These are phyloP conservation scores for Hirundo rustica DNA, from an alignment of 2,797 vertebrate species.

Conservation along the genomic window DNA sequence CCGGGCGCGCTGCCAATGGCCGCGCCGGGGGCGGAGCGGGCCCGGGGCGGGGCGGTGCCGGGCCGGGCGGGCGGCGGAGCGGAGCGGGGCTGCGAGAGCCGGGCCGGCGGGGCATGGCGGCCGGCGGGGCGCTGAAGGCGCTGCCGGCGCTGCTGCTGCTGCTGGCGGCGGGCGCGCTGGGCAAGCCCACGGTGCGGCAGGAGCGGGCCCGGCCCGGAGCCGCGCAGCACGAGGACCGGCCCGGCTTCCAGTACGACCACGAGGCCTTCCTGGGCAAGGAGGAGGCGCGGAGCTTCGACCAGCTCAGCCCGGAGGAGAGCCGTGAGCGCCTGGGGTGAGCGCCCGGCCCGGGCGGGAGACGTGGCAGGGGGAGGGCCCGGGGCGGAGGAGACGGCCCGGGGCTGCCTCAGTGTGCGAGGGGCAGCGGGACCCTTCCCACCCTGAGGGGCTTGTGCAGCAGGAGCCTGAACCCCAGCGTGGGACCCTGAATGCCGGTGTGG, in stretches of 20 bases:
- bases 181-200: slow-evolving; percentile 88
- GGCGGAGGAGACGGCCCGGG: neutral
- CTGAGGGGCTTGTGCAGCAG: fast-evolving
- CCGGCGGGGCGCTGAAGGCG: neutral
- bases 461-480: neutral
- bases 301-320: slow-evolving; percentile 93
- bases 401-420: neutral
- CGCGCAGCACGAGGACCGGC: slow-evolving; percentile 84
- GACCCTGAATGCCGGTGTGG: fast-evolving
- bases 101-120: neutral
- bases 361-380: slow-evolving; percentile 57
- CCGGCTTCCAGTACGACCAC: slow-evolving; percentile 92
- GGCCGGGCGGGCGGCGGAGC: neutral
- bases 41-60: neutral
- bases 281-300: slow-evolving; percentile 92
- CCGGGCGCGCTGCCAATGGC: neutral
- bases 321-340: slow-evolving; percentile 89
- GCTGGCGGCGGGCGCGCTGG: slow-evolving; percentile 63
- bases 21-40: neutral
- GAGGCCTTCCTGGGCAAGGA: slow-evolving; percentile 97
- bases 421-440: neutral
- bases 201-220: slow-evolving; percentile 84
- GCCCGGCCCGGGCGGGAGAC: slow-evolving; percentile 32
- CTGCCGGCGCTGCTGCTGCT: neutral
- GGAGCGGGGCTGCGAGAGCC: neutral